Evolutionary conservation across 2,888 invertebrate genomes (phyloP).

Genomic region (Schizotus pectinicornis): DNA sequence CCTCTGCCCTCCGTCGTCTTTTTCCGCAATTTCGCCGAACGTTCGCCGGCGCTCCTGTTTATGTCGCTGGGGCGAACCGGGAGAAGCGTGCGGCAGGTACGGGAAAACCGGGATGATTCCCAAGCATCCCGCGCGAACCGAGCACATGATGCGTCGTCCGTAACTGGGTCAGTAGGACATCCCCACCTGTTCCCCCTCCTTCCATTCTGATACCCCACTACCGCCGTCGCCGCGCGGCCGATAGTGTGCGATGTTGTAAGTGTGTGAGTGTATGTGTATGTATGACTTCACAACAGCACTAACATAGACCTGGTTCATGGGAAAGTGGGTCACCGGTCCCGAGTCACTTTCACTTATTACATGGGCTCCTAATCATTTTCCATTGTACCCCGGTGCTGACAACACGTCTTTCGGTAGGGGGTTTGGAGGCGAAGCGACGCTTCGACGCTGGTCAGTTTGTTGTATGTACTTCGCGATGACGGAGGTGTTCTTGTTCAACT

Average conservation of each 20-base stretch:
- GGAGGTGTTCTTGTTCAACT: constrained; percentile 31
- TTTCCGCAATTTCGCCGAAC: not conserved
- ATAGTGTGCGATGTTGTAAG: constrained; percentile 52
- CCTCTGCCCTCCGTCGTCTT: too few relatives aligned
- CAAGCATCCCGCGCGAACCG: constrained; percentile 34
- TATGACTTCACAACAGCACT: constrained; percentile 62
- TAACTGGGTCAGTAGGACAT: constrained; percentile 88
- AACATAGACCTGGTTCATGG: constrained; percentile 92
- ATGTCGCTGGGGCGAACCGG: constrained; percentile 22
- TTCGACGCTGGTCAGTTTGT: constrained; percentile 34
- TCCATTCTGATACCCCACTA: constrained; percentile 29
- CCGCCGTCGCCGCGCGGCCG: constrained; percentile 19
- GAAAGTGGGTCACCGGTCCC: constrained; percentile 84
- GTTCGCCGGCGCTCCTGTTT: constrained; percentile 35
- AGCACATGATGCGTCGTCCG: constrained; percentile 67
- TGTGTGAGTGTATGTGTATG: constrained; percentile 48
- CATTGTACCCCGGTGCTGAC: constrained; percentile 68
- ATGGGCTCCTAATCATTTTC: constrained; percentile 77
- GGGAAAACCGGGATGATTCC: constrained; percentile 10
- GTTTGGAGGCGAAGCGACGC: constrained; percentile 24
- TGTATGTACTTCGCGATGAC: constrained; percentile 24
- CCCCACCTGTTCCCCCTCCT: constrained; percentile 57
- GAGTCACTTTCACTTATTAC: constrained; percentile 89
- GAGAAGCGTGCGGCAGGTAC: constrained; percentile 37
- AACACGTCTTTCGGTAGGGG: constrained; percentile 48